Evolutionary conservation across 53 echinoderm and acorn worm genomes (phyloP).

Genomic region (Pentamera pediparva): DNA sequence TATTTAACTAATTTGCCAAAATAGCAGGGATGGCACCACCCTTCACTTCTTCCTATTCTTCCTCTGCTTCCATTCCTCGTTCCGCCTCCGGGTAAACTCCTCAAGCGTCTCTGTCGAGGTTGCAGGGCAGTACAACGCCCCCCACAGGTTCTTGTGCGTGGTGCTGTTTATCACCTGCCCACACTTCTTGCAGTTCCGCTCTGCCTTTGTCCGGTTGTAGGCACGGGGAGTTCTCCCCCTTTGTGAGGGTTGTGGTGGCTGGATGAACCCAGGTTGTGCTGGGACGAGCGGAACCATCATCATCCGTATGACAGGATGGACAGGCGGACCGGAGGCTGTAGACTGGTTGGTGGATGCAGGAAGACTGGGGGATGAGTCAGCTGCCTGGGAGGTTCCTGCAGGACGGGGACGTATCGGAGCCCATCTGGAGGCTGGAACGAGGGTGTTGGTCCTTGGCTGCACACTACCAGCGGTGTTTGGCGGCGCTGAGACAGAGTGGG

Average conservation of each 20-base stretch:
- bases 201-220: not conserved
- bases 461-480: not conserved
- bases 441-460: not conserved
- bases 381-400: not conserved
- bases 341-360: slow-evolving; percentile 1
- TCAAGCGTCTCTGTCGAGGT: slow-evolving; percentile 14
- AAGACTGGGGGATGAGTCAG: not conserved
- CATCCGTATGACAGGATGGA: no score
- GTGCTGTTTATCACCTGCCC: slow-evolving; percentile 3
- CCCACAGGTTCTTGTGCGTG: slow-evolving; percentile 29
- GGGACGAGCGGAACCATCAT: no score
- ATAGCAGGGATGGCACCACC: no score
- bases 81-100: not conserved
- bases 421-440: not conserved
- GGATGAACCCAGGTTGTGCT: not conserved
- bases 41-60: no score
- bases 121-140: slow-evolving; percentile 35
- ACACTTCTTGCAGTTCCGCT: slow-evolving; percentile 9
- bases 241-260: slow-evolving; percentile 15
- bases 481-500: not conserved
- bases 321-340: not conserved
- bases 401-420: not conserved
- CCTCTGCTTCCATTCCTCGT: not conserved
- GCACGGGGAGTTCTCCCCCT: slow-evolving; percentile 20
- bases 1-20: no score